Conservation (phyloP, 2,797 vertebrate genomes). For the Poecile montanus region DNA sequence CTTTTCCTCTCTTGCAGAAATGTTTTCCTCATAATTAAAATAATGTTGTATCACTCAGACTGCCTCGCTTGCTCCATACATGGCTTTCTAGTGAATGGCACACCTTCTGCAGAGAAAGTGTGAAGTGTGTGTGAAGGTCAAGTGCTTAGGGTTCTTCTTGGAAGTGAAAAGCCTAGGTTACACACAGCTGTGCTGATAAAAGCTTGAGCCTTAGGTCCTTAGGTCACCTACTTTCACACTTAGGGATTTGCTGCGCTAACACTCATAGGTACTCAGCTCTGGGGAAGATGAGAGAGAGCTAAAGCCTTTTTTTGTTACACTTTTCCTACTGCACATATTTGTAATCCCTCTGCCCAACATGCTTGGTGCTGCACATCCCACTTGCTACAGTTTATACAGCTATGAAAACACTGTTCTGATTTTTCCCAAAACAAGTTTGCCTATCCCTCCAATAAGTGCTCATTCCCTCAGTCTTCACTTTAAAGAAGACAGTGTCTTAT, state of each 20-base stretch:
- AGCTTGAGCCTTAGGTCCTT: accelerated
- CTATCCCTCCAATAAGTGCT: not conserved
- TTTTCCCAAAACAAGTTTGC: not conserved
- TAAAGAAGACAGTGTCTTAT: not conserved
- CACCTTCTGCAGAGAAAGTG: not conserved
- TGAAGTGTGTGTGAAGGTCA: not conserved
- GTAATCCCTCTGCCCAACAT: not conserved
- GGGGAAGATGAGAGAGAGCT: not conserved
- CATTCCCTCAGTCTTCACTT: not conserved
- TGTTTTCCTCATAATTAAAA: not conserved
- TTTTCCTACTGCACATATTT: not conserved
- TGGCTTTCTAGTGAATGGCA: not conserved
- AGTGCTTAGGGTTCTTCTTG: not conserved
- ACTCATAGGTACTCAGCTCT: not conserved
- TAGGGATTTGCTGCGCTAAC: not conserved
- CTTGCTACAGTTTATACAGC: not conserved
- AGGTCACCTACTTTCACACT: not conserved
- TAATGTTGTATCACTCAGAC: not conserved
- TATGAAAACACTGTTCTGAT: not conserved
- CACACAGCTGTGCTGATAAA: not conserved
- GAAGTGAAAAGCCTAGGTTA: not conserved
- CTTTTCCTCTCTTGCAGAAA: not conserved
- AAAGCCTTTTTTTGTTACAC: not conserved
- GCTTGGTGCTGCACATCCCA: not conserved
- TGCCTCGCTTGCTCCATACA: not conserved